Base-by-base conservation (phyloP, 2,888 invertebrate species). In the Tipula unca region DNA sequence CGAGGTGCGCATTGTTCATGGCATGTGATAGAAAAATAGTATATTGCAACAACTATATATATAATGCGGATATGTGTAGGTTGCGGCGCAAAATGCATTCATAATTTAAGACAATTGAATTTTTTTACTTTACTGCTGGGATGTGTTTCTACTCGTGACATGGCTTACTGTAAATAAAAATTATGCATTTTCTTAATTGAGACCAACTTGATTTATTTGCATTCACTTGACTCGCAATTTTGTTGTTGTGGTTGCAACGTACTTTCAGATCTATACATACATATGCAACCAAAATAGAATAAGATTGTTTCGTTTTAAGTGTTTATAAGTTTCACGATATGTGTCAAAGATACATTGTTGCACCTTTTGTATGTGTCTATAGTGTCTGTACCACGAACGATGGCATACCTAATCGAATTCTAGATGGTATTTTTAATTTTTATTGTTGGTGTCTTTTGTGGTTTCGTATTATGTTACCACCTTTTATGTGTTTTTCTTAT, bases 401-500 rank as follows among this genome's bases (percentile, higher is more conserved):
- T 25, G 25, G 69, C 10, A 25, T 25, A 69, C 25, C 69, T 25
- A 69, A 69, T 69, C 69, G 69, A 69, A 69, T 25, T 69, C 69
- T 69, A 69, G 69, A 25, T 69, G 69, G 25, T 3, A 20, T 6
- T 39, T 39, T n/a, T n/a, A 32, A 17, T 25, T 69, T 20, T 69
- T 69, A 25, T 20, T 69, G 25, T 69, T 69, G 69, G 69, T 39
- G n/a, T 69, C 25, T 69, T 13, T 25, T 69, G 69, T 69, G 69
- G 69, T 69, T 25, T 69, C 25, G 13, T 69, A 69, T 69, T 69
- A 10, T 69, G 69, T 69, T 69, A 69, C 69, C 69, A 69, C 69
- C 69, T 69, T 69, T 69, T 69, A 69, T 69, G 69, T 69, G 69
- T 69, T 69, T 69, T 69, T 69, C 69, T 69, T 69, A 69, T 69